Evolutionary conservation across 2,888 invertebrate species (phyloP), one percentile per base, ranked within the genome.

Genomic region (Bruchidius siliquastri): DNA sequence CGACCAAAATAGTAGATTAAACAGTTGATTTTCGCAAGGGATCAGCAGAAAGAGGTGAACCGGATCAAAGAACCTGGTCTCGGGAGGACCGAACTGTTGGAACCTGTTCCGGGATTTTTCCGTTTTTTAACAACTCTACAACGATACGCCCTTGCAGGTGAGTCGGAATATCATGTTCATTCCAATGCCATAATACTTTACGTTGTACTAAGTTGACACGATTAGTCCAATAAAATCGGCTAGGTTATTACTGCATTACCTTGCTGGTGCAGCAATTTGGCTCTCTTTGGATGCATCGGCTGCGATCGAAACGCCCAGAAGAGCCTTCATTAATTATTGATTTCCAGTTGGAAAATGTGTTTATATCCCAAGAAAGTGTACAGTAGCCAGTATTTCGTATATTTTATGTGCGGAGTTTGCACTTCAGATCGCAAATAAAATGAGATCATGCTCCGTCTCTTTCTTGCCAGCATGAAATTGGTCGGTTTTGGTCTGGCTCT

Each of bases 311-410:
- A 49, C 49, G 49, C 49, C 13, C 76, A 78, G 78, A 79, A 26
- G 22, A 75, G 74, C 72, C 72, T 74, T 30, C 76, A 74, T 77
- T 76, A 78, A 78, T 78, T 76, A 78, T 78, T 76, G 75, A 75
- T 73, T 75, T 71, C 71, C 74, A 21, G 21, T 21, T 71, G 72
- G 70, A 73, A 79, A 78, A 77, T 76, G 78, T 77, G 79, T 78
- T 79, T 79, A 78, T 78, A 74, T 77, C 74, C 75, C 74, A 74
- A 74, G 77, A 78, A 77, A 79, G 78, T 76, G 78, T 81, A 82
- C 82, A 82, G 83, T 81, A 83, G 84, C 83, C 83, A 83, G 83
- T 85, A 85, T 84, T 83, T 85, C 81, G 81, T 82, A 79, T 80
- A 84, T 79, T 85, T 85, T 85, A 85, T 82, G 84, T 80, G 77